Evolutionary conservation across 1,140 invertebrate species (phyloP).

Genomic region (Papilio machaon): DNA sequence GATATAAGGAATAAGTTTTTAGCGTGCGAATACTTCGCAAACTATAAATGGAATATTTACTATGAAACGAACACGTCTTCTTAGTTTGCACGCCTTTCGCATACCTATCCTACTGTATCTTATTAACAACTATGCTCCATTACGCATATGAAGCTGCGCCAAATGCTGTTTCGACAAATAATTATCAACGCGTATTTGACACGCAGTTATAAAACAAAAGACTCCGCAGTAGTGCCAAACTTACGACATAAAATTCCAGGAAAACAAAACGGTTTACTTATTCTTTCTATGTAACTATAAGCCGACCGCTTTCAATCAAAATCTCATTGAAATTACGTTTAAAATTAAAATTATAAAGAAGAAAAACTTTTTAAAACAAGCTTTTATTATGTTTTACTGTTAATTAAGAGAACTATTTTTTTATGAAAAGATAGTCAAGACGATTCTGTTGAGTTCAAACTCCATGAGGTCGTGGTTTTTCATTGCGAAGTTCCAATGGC

Average conservation of each 20-base stretch:
- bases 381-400: no score
- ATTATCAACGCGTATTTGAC: constrained; percentile 19
- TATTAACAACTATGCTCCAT: not conserved
- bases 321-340: not conserved
- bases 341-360: no score
- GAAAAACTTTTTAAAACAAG: no score
- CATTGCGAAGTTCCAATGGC: no score
- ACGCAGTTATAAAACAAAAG: constrained; percentile 6
- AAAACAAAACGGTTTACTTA: not conserved
- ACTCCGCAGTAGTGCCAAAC: not conserved
- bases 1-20: no score
- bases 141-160: not conserved
- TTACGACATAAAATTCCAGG: not conserved
- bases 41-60: not conserved
- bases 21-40: not conserved
- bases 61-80: not conserved
- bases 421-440: no score
- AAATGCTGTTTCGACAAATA: constrained; percentile 4
- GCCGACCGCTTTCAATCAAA: not conserved
- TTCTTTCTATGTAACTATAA: not conserved
- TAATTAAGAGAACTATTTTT: no score
- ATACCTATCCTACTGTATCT: not conserved
- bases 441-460: no score
- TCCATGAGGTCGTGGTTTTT: no score
- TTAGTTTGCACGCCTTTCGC: not conserved